A percentile compares a stretch with the other conserved stretches of the same genome.
phyloP scores from a whole-genome alignment of 2,113 vertebrate genomes.

The Psophia crepitans region DNA sequence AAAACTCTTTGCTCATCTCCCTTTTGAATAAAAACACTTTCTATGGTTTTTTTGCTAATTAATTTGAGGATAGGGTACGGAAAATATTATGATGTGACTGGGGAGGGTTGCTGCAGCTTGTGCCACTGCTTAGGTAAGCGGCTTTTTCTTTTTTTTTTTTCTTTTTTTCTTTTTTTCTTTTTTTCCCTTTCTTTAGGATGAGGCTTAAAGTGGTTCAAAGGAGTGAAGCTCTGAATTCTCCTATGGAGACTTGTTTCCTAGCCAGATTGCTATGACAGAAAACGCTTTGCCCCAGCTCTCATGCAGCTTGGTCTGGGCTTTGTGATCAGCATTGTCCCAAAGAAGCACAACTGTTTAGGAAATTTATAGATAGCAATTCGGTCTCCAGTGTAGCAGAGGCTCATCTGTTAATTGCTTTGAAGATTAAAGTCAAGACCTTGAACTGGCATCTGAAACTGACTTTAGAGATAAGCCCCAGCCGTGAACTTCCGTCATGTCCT shows the following conservation, averaged over 20 bases:
- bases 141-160: neutral
- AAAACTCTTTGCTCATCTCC: neutral
- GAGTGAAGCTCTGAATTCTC: neutral
- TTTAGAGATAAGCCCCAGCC: slow-evolving; percentile 31
- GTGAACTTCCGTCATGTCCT: neutral
- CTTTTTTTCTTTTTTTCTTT: neutral
- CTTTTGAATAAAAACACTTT: neutral
- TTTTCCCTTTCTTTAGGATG: neutral
- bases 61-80: neutral
- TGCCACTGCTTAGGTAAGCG: neutral
- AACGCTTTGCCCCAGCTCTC: neutral
- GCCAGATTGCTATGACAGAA: neutral
- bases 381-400: slow-evolving; percentile 19
- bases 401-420: slow-evolving; percentile 65
- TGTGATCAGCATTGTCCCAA: neutral
- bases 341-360: slow-evolving; percentile 33
- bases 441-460: slow-evolving; percentile 13
- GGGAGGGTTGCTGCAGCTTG: neutral
- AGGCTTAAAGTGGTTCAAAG: neutral
- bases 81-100: neutral
- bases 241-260: neutral
- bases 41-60: neutral
- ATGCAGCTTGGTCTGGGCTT: neutral
- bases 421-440: slow-evolving; percentile 62
- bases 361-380: slow-evolving; percentile 22